Percentiles rank a stretch among this genome's conserved stretches.
Conservation (phyloP, 2,113 vertebrate species). For the Microcebus lehilahytsara region DNA sequence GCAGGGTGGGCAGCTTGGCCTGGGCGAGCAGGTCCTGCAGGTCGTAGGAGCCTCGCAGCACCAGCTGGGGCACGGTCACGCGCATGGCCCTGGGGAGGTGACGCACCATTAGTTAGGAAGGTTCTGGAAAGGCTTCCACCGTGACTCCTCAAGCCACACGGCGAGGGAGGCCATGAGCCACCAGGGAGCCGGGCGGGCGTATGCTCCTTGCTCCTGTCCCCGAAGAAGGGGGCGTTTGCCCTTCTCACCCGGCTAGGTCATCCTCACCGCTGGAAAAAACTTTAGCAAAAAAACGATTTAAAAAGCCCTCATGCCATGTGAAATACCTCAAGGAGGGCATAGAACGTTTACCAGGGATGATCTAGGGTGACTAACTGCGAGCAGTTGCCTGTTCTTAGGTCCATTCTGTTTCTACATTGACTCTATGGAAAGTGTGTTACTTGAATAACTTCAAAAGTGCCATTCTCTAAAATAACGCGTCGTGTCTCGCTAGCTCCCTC, state of each 20-base stretch:
- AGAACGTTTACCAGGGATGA: accelerated
- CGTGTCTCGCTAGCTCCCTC: background rate
- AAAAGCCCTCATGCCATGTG: background rate
- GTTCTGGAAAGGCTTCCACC: accelerated
- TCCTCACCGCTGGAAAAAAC: background rate
- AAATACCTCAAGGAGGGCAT: no score
- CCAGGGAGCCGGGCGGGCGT: background rate
- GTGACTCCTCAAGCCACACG: accelerated
- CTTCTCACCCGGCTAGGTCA: background rate
- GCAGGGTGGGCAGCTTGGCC: slow-evolving; percentile 81
- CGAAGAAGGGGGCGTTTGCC: accelerated
- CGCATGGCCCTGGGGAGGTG: slow-evolving; percentile 77
- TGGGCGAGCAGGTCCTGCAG: slow-evolving; percentile 85
- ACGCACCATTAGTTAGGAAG: background rate
- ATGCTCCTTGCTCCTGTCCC: no score
- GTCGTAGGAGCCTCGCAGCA: slow-evolving; percentile 82
- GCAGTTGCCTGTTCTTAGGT: background rate
- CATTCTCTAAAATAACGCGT: background rate
- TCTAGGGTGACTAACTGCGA: background rate
- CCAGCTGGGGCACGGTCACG: slow-evolving; percentile 89
- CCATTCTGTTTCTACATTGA: background rate
- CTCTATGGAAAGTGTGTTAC: background rate
- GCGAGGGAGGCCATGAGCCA: no score
- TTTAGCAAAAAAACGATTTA: background rate
- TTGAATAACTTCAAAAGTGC: background rate